Evolutionary conservation across 1,140 invertebrate genomes (phyloP).

Genomic region (Lordiphosa stackelbergi): DNA sequence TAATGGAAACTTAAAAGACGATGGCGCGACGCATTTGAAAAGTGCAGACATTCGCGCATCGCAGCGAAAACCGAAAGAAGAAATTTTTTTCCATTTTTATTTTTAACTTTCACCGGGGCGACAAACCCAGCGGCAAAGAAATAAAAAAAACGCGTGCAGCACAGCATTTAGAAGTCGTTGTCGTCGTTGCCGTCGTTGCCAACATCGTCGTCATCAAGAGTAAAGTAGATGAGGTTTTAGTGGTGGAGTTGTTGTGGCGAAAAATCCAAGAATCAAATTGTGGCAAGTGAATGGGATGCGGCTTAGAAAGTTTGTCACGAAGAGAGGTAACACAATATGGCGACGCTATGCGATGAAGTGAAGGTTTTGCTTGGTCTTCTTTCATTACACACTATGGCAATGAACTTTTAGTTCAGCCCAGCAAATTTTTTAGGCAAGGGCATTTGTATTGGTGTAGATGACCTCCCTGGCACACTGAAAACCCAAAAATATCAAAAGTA

Average conservation of each 20-base stretch:
- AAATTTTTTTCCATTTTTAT: conserved; percentile 43
- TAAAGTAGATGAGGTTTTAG: conserved; percentile 26
- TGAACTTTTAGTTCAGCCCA: conserved; percentile 25
- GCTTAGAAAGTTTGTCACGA: conserved; percentile 38
- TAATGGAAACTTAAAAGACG: conserved; percentile 52
- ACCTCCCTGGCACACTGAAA: not conserved
- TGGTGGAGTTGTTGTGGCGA: conserved; percentile 12
- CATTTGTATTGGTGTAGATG: not conserved
- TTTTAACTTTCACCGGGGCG: conserved; percentile 49
- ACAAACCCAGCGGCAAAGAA: conserved; percentile 37
- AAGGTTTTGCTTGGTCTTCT: conserved; percentile 13
- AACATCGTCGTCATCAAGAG: conserved; percentile 26
- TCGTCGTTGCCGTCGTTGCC: conserved; percentile 9
- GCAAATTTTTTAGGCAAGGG: not conserved
- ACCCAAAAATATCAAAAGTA: not conserved
- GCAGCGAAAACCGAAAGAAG: conserved; percentile 62
- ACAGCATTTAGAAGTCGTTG: conserved; percentile 63
- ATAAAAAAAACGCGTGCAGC: conserved; percentile 17
- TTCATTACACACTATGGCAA: conserved; percentile 29
- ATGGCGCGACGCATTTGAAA: conserved; percentile 34
- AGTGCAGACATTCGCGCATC: conserved; percentile 39
- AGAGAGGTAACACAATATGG: conserved; percentile 2
- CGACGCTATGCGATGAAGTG: conserved; percentile 8
- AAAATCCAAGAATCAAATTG: conserved; percentile 36
- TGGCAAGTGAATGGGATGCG: conserved; percentile 40